Base-by-base conservation (phyloP, 2,113 vertebrate genomes). In the Daboia siamensis region DNA sequence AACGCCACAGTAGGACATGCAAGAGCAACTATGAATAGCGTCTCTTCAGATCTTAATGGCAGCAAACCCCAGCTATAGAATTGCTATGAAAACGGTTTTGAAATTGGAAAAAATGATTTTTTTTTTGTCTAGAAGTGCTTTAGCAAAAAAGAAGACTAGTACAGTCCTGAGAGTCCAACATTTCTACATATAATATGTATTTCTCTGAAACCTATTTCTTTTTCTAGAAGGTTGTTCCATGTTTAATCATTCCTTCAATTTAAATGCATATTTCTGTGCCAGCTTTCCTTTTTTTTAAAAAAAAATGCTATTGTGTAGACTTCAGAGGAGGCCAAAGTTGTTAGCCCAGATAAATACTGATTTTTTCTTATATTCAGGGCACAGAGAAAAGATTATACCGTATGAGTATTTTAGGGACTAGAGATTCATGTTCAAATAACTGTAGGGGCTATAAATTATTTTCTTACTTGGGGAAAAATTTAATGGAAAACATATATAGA, bases 31-130 rank as follows among this genome's bases (percentile, higher is more conserved):
- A 94, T 89, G 74, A 93, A 33, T 56, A 91, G 93, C 93, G 1
- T 93, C 15, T 0, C 11, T 21, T 93, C 87, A 88, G 12, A 64
- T 92, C 94, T 94, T 93, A 86, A 9, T 94, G 39, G 6, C 92
- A 12, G 91, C 94, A 61, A 87, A 93, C 48, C 95, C 89, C 86
- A 29, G 95, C 91, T 89, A 86, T 84, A 61, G 13, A 61, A 90
- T 94, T 93, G 86, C 87, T 48, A 88, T 93, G 94, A 95, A 95
- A 92, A 88, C 84, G 80, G 51, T 91, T 55, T 51, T 88, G 94
- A 93, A 91, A 91, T 23, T 93, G 91, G 61, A 86, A 95, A 33
- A 93, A 52, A 93, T 88, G 33, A 93, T 26, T 93, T 94, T 46
- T 46, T 89, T 51, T 46, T 89, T 94, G 95, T 96, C 44, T 92